phyloP scores from a whole-genome alignment of 1,140 invertebrate species.

The Drosophila bipectinata region DNA sequence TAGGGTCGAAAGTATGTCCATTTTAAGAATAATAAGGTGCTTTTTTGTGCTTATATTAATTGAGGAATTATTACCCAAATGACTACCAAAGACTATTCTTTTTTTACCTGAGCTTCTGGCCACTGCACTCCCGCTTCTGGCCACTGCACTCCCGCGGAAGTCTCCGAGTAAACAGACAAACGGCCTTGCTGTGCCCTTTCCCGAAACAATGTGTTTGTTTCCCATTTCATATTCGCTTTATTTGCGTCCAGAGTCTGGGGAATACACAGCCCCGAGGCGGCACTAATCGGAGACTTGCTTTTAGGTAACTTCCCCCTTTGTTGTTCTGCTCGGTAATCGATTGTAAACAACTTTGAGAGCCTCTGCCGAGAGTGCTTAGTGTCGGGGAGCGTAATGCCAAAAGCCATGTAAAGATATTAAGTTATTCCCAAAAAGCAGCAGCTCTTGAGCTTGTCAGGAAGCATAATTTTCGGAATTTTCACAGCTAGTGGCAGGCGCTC shows the following conservation, averaged over 20 bases:
- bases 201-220: too few relatives aligned
- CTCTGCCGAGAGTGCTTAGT: background rate
- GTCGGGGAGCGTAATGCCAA: constrained; percentile 3
- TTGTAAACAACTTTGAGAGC: too few relatives aligned
- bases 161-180: background rate
- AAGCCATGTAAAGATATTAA: constrained; percentile 16
- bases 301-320: background rate
- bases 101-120: background rate
- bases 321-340: too few relatives aligned
- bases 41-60: too few relatives aligned
- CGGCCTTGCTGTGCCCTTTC: background rate
- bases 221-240: too few relatives aligned
- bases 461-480: constrained; percentile 38
- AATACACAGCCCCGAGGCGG: background rate
- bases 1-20: too few relatives aligned
- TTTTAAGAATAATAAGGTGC: too few relatives aligned
- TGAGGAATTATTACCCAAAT: too few relatives aligned
- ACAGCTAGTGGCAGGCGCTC: constrained; percentile 16
- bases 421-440: constrained; percentile 15
- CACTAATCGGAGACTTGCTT: background rate
- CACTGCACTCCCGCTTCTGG: background rate
- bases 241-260: background rate
- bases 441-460: constrained; percentile 28
- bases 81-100: background rate
- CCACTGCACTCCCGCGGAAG: background rate